These are phyloP conservation scores for Coremacera marginata DNA, from an alignment of 2,888 invertebrate genomes.

Conservation along the genomic window DNA sequence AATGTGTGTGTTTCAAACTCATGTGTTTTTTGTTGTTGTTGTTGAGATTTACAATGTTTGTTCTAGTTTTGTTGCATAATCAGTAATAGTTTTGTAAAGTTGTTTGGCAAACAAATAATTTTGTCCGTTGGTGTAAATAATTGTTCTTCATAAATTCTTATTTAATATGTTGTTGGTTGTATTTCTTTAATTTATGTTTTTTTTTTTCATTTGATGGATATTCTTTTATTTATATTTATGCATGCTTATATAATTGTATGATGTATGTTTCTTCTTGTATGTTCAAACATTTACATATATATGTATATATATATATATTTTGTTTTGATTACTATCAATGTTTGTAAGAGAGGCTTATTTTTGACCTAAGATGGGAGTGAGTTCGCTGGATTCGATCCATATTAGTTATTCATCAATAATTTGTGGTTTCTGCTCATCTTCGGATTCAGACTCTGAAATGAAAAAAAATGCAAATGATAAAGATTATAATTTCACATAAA, in stretches of 20 bases:
- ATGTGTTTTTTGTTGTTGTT: conserved; percentile 36
- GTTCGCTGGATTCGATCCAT: conserved; percentile 34
- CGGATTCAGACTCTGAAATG: conserved; percentile 68
- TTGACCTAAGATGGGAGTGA: conserved; percentile 30
- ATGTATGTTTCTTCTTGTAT: conserved; percentile 20
- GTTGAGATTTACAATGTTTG: conserved; percentile 38
- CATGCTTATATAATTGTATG: conserved; percentile 20
- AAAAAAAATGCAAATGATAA: neutral
- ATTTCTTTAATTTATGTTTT: conserved; percentile 27
- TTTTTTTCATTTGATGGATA: conserved; percentile 33
- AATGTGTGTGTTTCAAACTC: conserved; percentile 43
- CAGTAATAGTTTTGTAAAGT: conserved; percentile 33
- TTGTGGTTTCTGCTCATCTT: conserved; percentile 64
- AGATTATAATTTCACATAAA: neutral
- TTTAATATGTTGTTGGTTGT: conserved; percentile 32
- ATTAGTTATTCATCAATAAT: conserved; percentile 59
- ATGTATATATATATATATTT: conserved; percentile 26
- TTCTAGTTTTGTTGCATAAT: conserved; percentile 43
- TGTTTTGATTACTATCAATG: conserved; percentile 16
- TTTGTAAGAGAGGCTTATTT: conserved; percentile 35
- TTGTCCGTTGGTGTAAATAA: conserved; percentile 47
- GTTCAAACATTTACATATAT: conserved; percentile 40
- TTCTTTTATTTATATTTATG: conserved; percentile 26
- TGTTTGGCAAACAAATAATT: conserved; percentile 46
- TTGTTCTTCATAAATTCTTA: conserved; percentile 41